A percentile compares a stretch with the other conserved stretches of the same genome.
Evolutionary conservation across 2,797 vertebrate genomes (phyloP).

Genomic region (Gymnocypris eckloni): DNA sequence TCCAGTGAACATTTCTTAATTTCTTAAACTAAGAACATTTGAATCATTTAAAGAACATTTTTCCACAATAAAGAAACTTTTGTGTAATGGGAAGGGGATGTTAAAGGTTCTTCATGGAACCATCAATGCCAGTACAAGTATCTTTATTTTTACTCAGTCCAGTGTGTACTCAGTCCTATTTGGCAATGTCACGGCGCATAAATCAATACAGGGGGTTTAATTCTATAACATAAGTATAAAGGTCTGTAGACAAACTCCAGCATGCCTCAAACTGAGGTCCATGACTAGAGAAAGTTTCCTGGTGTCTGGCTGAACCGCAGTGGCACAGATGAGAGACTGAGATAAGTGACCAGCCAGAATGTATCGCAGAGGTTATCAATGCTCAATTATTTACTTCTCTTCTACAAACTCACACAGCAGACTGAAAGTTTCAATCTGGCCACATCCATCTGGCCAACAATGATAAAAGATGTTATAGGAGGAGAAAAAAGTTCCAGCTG

Average conservation of each 20-base stretch:
- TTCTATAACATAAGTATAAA: background rate
- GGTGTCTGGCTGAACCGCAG: background rate
- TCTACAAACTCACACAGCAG: conserved; percentile 24
- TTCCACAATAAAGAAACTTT: background rate
- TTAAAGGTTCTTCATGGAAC: background rate
- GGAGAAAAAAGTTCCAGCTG: conserved; percentile 1
- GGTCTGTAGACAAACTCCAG: background rate
- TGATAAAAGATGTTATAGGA: conserved; percentile 36
- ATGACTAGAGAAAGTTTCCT: conserved; percentile 3
- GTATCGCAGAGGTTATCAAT: conserved; percentile 35
- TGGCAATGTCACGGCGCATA: background rate
- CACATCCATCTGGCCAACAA: conserved; percentile 4
- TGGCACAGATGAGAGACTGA: background rate
- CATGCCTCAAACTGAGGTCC: background rate
- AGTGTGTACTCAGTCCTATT: background rate
- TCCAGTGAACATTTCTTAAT: background rate
- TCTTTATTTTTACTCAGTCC: background rate
- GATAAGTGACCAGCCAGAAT: conserved; percentile 20
- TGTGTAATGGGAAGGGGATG: background rate
- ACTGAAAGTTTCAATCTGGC: conserved; percentile 52
- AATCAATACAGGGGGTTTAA: background rate
- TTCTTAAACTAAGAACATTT: background rate
- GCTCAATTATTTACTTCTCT: conserved; percentile 42
- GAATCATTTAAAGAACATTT: background rate
- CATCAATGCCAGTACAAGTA: background rate